phyloP scores from a whole-genome alignment of 2,113 vertebrate genomes.

The Garra rufa region DNA sequence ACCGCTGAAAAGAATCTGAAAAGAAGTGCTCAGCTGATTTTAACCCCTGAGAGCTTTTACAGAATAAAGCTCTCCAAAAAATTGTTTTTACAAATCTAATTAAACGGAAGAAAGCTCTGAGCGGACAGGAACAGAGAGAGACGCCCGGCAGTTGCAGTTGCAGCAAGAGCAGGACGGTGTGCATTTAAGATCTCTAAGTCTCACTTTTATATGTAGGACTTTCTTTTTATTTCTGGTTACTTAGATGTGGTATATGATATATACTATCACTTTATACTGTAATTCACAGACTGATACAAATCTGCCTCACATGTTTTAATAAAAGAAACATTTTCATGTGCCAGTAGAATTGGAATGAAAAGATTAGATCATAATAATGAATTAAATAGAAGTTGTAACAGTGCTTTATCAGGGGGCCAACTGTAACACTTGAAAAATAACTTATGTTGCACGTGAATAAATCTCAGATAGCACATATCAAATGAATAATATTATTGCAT shows the following conservation, averaged over 20 bases:
- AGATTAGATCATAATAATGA: not conserved
- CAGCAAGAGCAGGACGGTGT: not conserved
- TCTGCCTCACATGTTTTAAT: not conserved
- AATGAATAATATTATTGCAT: not conserved
- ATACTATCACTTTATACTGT: not conserved
- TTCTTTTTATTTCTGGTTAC: not conserved
- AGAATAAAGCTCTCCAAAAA: conserved; percentile 85
- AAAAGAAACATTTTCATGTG: not conserved
- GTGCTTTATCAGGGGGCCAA: too few species aligned
- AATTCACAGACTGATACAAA: not conserved
- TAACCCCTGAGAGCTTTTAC: conserved; percentile 95
- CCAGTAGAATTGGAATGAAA: not conserved
- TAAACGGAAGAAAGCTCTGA: conserved; percentile 82
- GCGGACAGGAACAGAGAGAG: conserved; percentile 63
- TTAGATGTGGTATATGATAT: not conserved
- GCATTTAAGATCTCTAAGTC: not conserved
- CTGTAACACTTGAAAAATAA: too few species aligned
- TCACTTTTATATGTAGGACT: not conserved
- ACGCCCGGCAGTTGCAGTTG: conserved; percentile 22
- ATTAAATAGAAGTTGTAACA: not conserved
- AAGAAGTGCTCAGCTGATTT: conserved; percentile 99
- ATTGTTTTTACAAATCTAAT: conserved; percentile 88
- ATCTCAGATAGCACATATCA: too few species aligned
- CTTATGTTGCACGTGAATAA: too few species aligned
- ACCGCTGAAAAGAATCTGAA: conserved; percentile 99